Evolutionary conservation across 2,113 vertebrate species (phyloP).

Genomic region (Oreochromis spilurus): DNA sequence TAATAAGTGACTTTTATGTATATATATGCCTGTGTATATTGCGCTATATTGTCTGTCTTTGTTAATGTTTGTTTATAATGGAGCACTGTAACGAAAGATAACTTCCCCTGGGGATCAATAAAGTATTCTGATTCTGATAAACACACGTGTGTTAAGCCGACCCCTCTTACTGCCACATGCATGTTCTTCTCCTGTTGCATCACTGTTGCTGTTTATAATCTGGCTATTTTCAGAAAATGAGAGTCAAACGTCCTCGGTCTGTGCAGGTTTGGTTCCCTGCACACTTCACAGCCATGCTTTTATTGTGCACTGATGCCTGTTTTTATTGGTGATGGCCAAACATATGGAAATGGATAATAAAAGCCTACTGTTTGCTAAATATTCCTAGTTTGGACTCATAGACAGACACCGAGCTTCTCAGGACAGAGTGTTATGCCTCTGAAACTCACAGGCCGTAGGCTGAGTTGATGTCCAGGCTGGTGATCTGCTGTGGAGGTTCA

Average conservation of each 20-base stretch:
- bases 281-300: too few relatives aligned
- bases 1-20: too few relatives aligned
- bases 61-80: too few relatives aligned
- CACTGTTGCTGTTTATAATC: not conserved
- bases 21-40: too few relatives aligned
- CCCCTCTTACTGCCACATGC: not conserved
- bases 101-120: too few relatives aligned
- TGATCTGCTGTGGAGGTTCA: slow-evolving; percentile 93
- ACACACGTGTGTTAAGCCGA: not conserved
- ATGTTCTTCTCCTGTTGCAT: not conserved
- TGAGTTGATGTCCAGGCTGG: slow-evolving; percentile 90
- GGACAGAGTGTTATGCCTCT: not conserved
- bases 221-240: not conserved
- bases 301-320: not conserved
- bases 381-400: not conserved
- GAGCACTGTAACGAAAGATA: too few relatives aligned
- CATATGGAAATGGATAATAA: not conserved
- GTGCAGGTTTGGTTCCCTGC: not conserved
- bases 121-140: too few relatives aligned
- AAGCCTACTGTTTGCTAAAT: not conserved
- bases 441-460: slow-evolving; percentile 96
- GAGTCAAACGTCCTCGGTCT: not conserved
- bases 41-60: too few relatives aligned
- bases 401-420: not conserved
- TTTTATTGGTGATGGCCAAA: not conserved